These are phyloP conservation scores for Telenomus remus DNA, from an alignment of 1,140 invertebrate genomes.

Conservation along the genomic window DNA sequence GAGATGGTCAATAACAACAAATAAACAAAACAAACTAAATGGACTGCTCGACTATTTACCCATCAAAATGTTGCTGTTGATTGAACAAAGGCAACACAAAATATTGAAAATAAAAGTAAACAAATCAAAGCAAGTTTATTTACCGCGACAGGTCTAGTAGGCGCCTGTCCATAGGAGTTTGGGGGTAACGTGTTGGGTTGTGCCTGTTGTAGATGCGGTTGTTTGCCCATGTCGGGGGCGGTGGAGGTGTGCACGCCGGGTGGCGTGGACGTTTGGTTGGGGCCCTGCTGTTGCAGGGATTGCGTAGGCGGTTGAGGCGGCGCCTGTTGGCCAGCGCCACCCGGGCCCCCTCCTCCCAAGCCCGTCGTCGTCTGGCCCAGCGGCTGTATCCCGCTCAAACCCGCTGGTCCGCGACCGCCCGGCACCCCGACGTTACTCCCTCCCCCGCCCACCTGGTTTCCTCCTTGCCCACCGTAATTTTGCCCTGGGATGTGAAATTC, in stretches of 20 bases:
- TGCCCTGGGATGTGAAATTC: slow-evolving; percentile 73
- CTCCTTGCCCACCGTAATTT: slow-evolving; percentile 72
- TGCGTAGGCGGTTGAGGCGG: slow-evolving; percentile 65
- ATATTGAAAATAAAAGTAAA: neutral
- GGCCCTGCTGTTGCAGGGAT: slow-evolving; percentile 65
- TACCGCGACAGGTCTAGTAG: slow-evolving; percentile 57
- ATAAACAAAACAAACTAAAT: no score
- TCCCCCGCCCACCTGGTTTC: slow-evolving; percentile 71
- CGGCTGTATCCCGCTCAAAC: slow-evolving; percentile 66
- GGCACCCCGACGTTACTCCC: slow-evolving; percentile 70
- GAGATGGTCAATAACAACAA: no score
- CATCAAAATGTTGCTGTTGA: neutral
- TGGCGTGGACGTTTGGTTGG: slow-evolving; percentile 66
- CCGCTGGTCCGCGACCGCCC: slow-evolving; percentile 70
- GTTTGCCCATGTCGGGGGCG: slow-evolving; percentile 72
- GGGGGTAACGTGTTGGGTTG: slow-evolving; percentile 63
- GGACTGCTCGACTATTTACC: no score
- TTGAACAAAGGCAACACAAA: neutral
- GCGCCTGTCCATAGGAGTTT: slow-evolving; percentile 61
- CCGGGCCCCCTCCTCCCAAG: slow-evolving; percentile 65
- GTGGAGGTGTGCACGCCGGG: slow-evolving; percentile 63
- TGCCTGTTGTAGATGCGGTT: slow-evolving; percentile 63
- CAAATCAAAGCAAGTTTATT: no score
- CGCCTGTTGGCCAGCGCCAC: slow-evolving; percentile 62
- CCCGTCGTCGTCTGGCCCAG: slow-evolving; percentile 67